Conservation (phyloP, 30 jellyfish, hydroid and myxozoan genomes). For the Haliclystus octoradiatus region DNA sequence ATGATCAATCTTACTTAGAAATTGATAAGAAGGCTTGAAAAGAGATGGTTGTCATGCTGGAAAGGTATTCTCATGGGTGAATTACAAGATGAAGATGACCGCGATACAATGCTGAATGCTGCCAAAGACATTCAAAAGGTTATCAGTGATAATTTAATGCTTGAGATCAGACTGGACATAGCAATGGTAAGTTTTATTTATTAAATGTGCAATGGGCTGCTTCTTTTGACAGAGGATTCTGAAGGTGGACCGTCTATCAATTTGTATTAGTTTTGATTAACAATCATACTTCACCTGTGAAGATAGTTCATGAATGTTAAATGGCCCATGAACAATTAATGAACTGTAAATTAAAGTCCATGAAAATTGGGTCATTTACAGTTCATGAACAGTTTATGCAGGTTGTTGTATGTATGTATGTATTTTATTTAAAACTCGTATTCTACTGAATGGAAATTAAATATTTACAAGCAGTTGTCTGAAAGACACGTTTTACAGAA, state of each 20-base stretch:
- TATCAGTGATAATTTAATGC: conserved; percentile 1
- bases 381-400: too few species aligned
- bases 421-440: too few species aligned
- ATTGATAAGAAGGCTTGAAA: conserved; percentile 16
- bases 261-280: too few species aligned
- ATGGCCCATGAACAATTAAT: too few species aligned
- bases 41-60: conserved; percentile 80
- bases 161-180: conserved; percentile 8
- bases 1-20: background rate
- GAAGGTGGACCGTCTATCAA: background rate
- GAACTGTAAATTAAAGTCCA: too few species aligned
- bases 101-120: background rate
- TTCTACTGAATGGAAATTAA: too few species aligned
- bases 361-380: too few species aligned
- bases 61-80: conserved; percentile 70
- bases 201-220: background rate
- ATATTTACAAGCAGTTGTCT: too few species aligned
- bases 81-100: conserved; percentile 7
- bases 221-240: background rate
- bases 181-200: conserved; percentile 29
- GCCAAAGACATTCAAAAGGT: conserved; percentile 21
- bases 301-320: too few species aligned
- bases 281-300: too few species aligned
- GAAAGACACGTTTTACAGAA: too few species aligned
- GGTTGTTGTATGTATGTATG: too few species aligned